Conservation (phyloP, 1,140 invertebrate species). For the Drosophila subobscura region DNA sequence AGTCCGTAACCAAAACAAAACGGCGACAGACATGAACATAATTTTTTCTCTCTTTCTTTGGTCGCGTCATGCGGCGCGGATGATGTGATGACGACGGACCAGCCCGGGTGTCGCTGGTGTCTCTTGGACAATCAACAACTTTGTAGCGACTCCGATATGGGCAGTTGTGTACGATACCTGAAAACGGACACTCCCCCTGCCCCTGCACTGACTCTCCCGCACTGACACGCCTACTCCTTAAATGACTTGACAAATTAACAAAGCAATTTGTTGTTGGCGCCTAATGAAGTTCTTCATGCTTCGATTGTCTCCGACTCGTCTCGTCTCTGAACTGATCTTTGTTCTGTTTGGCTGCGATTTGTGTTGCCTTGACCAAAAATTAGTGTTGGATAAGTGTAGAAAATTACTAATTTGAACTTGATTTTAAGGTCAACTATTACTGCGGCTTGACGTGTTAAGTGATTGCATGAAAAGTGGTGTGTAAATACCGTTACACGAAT, state of each 20-base stretch:
- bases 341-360: slow-evolving; percentile 6
- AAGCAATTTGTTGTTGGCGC: slow-evolving; percentile 35
- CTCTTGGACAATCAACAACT: slow-evolving; percentile 38
- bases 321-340: slow-evolving; percentile 12
- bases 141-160: slow-evolving; percentile 14
- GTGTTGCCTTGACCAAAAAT: slow-evolving; percentile 6
- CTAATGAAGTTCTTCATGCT: slow-evolving; percentile 51
- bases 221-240: slow-evolving; percentile 5
- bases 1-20: slow-evolving; percentile 72
- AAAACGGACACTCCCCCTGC: slow-evolving; percentile 2
- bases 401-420: no score
- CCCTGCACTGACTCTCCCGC: not conserved
- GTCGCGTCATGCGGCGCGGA: slow-evolving; percentile 37
- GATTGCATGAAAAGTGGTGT: no score
- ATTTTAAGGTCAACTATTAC: no score
- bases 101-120: slow-evolving; percentile 5
- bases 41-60: slow-evolving; percentile 38
- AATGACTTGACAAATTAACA: slow-evolving; percentile 20
- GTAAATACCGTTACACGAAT: no score
- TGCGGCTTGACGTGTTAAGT: no score
- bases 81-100: slow-evolving; percentile 1
- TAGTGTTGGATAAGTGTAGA: not conserved
- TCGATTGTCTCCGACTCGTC: slow-evolving; percentile 13
- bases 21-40: slow-evolving; percentile 45
- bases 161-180: not conserved